A percentile compares a stretch with the other conserved stretches of the same genome.
phyloP scores from a whole-genome alignment of 2,888 invertebrate species.

The Mycalesis mineus region DNA sequence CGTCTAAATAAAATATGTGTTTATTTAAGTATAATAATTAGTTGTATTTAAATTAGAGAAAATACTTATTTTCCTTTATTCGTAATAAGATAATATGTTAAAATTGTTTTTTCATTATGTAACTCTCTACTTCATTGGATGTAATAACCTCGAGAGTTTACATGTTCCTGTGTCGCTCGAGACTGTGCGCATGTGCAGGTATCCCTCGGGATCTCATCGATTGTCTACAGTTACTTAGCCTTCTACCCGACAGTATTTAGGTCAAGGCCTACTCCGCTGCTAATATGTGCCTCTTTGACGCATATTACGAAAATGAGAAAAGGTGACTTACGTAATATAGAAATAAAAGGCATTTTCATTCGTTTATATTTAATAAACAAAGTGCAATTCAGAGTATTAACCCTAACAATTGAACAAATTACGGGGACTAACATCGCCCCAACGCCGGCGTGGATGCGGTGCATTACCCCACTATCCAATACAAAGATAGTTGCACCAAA shows the following conservation, averaged over 20 bases:
- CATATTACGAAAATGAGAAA: neutral
- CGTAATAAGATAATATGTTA: too few species aligned
- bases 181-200: conserved; percentile 65
- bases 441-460: conserved; percentile 53
- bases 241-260: conserved; percentile 54
- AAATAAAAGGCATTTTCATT: conserved; percentile 54
- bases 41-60: too few species aligned
- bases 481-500: conserved; percentile 34
- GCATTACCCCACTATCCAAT: conserved; percentile 42
- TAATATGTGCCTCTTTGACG: neutral
- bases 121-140: neutral
- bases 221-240: conserved; percentile 55
- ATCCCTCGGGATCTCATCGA: conserved; percentile 75
- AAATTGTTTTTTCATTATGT: too few species aligned
- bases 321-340: neutral
- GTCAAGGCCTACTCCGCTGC: conserved; percentile 49
- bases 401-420: conserved; percentile 77
- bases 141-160: neutral
- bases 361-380: conserved; percentile 80
- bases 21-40: too few species aligned
- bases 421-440: conserved; percentile 62
- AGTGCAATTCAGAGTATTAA: conserved; percentile 78
- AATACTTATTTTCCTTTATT: too few species aligned
- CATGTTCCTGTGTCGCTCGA: conserved; percentile 1
- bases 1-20: too few species aligned